These are phyloP conservation scores for Acrocyrtus sp. DNA, from an alignment of 2,888 invertebrate species.

Conservation along the genomic window DNA sequence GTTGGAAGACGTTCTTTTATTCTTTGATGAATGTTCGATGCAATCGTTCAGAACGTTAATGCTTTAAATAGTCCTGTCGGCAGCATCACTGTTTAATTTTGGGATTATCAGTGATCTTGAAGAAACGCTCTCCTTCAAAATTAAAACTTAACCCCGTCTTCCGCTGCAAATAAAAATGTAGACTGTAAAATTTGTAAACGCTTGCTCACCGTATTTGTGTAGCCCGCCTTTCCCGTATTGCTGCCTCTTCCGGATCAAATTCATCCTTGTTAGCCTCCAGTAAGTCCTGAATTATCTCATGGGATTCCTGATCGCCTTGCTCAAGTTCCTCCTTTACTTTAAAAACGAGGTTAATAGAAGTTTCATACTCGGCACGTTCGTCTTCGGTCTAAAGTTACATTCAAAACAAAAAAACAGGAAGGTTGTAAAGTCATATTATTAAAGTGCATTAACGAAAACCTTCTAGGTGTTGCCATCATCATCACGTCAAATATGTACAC, in stretches of 20 bases:
- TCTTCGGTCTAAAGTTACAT: conserved; percentile 68
- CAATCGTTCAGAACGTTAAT: conserved; percentile 26
- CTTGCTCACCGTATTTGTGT: conserved; percentile 27
- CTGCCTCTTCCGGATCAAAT: conserved; percentile 13
- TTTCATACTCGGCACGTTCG: conserved; percentile 73
- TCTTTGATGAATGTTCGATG: conserved; percentile 24
- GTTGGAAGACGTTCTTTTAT: too few species aligned
- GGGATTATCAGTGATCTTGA: conserved; percentile 25
- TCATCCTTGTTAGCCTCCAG: conserved; percentile 72
- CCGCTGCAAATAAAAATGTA: not conserved
- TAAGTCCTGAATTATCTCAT: conserved; percentile 72
- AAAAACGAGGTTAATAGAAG: conserved; percentile 73
- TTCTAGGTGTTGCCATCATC: too few species aligned
- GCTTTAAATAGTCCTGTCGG: conserved; percentile 21
- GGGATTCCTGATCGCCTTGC: conserved; percentile 71
- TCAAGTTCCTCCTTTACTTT: conserved; percentile 70
- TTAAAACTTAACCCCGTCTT: conserved; percentile 29
- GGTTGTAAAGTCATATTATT: too few species aligned
- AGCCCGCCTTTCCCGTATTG: conserved; percentile 17
- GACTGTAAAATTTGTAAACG: not conserved
- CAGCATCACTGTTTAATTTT: conserved; percentile 29
- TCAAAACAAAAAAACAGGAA: conserved; percentile 60
- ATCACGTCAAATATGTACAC: too few species aligned
- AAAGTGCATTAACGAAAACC: too few species aligned
- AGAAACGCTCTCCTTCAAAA: conserved; percentile 8